Conservation (phyloP, 2,113 vertebrate species). For the Neopipo cinnamomea region DNA sequence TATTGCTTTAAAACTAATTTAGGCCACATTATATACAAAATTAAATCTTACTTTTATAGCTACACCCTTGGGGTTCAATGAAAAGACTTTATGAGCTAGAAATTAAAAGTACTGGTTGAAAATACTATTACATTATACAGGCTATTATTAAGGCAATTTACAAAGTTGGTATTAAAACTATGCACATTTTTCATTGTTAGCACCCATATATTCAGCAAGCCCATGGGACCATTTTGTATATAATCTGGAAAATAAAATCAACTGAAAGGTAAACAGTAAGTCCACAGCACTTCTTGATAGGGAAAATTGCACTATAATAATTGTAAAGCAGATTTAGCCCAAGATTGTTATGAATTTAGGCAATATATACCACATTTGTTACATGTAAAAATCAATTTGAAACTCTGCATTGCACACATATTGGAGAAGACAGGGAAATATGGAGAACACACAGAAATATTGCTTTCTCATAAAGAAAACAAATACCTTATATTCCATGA, state of each 20-base stretch:
- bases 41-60: slow-evolving; percentile 86
- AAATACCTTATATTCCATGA: background rate
- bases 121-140: slow-evolving; percentile 83
- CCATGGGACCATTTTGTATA: slow-evolving; percentile 76
- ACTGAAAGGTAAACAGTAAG: slow-evolving; percentile 74
- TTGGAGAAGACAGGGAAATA: background rate
- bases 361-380: background rate
- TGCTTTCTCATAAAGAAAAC: background rate
- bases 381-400: slow-evolving; percentile 24
- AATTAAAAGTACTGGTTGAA: slow-evolving; percentile 86
- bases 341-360: slow-evolving; percentile 55
- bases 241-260: slow-evolving; percentile 79
- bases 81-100: slow-evolving; percentile 85
- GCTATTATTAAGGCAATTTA: slow-evolving; percentile 86
- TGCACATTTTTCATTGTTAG: slow-evolving; percentile 80
- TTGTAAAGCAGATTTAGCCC: slow-evolving; percentile 62
- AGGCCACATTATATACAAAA: slow-evolving; percentile 84
- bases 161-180: slow-evolving; percentile 82
- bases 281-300: slow-evolving; percentile 59
- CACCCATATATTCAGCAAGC: slow-evolving; percentile 79
- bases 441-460: background rate
- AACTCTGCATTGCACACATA: background rate
- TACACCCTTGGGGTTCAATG: slow-evolving; percentile 85
- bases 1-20: slow-evolving; percentile 84
- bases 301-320: slow-evolving; percentile 63